phyloP scores from a whole-genome alignment of 2,797 vertebrate genomes.

The Sebastolobus alascanus region DNA sequence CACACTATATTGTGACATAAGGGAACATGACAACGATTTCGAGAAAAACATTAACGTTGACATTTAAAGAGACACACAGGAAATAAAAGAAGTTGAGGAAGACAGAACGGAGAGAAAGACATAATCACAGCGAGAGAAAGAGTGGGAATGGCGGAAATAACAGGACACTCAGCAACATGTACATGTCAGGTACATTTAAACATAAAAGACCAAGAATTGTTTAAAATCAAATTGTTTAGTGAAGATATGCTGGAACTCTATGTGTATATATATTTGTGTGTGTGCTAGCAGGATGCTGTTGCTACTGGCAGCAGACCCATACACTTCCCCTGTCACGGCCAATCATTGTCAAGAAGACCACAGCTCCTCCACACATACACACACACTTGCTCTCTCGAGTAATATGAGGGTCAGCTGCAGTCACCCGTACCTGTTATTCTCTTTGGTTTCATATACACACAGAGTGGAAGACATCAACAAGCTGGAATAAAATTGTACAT shows the following conservation, averaged over 20 bases:
- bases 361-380: conserved; percentile 15
- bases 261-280: conserved; percentile 8
- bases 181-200: not conserved
- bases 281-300: conserved; percentile 43
- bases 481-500: conserved; percentile 40
- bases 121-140: not conserved
- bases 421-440: conserved; percentile 63
- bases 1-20: not conserved
- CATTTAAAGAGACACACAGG: not conserved
- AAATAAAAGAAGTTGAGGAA: not conserved
- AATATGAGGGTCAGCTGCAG: conserved; percentile 62
- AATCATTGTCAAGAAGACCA: conserved; percentile 72
- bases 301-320: conserved; percentile 62
- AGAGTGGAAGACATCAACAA: conserved; percentile 41
- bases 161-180: not conserved
- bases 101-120: not conserved
- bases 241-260: conserved; percentile 1
- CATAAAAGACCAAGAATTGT: conserved; percentile 29
- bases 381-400: conserved; percentile 50
- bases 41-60: not conserved
- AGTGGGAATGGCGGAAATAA: not conserved
- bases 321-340: conserved; percentile 70
- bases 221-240: conserved; percentile 1
- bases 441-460: conserved; percentile 57
- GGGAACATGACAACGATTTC: not conserved